Percentiles rank a stretch among this genome's conserved stretches.
Evolutionary conservation across 2,888 invertebrate genomes (phyloP).

Genomic region (Pyrgus malvae): DNA sequence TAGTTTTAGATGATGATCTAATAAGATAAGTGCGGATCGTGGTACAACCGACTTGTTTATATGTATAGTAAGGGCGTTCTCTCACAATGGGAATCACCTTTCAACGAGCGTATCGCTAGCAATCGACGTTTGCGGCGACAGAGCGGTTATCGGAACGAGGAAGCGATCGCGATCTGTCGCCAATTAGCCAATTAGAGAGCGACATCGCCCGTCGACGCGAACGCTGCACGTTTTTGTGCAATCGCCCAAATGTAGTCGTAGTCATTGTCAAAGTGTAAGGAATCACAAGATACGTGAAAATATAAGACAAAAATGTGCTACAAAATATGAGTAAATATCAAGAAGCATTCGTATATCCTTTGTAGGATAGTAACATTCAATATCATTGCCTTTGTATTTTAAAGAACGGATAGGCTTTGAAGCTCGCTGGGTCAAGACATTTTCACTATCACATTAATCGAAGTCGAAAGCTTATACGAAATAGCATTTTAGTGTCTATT

Average conservation of each 20-base stretch:
- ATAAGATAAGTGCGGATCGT: too few species aligned
- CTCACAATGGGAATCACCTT: conserved; percentile 55
- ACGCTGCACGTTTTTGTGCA: conserved; percentile 58
- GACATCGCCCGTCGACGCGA: conserved; percentile 59
- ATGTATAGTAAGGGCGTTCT: too few species aligned
- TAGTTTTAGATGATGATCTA: too few species aligned
- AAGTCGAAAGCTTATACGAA: conserved; percentile 42
- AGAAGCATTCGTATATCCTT: too few species aligned
- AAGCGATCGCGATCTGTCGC: conserved; percentile 74
- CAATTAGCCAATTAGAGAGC: conserved; percentile 81
- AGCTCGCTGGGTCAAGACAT: conserved; percentile 5
- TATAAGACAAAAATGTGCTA: too few species aligned
- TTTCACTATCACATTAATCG: conserved; percentile 29
- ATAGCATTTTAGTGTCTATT: conserved; percentile 34
- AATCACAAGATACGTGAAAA: too few species aligned
- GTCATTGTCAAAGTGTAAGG: conserved; percentile 7
- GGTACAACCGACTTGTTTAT: too few species aligned
- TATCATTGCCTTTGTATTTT: too few species aligned
- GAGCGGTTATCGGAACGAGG: conserved; percentile 66
- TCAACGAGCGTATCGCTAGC: conserved; percentile 67
- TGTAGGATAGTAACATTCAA: too few species aligned
- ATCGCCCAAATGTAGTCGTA: conserved; percentile 30
- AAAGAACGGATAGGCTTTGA: not conserved
- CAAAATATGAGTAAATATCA: too few species aligned
- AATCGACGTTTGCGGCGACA: conserved; percentile 73